These are phyloP conservation scores for Pristionchus exspectatus DNA, from an alignment of 2,888 invertebrate species.

Conservation along the genomic window DNA sequence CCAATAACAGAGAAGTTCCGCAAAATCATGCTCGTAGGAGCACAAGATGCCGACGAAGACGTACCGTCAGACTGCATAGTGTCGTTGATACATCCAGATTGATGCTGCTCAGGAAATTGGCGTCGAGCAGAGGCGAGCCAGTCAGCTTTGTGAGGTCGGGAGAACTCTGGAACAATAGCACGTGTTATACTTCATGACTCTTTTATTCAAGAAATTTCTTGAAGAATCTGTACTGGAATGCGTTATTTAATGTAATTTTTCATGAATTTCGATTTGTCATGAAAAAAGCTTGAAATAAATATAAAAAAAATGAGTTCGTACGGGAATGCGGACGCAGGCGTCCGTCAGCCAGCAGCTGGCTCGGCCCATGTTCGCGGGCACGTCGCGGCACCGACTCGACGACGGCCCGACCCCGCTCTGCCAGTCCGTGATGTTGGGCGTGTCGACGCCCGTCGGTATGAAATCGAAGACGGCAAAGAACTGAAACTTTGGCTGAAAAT, in stretches of 20 bases:
- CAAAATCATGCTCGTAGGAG: no score
- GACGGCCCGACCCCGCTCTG: not conserved
- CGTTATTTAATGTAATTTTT: no score
- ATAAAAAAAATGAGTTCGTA: not conserved
- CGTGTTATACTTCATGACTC: no score
- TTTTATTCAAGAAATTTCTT: no score
- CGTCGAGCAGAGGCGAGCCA: not conserved
- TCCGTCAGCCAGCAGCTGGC: not conserved
- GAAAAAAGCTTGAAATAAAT: no score
- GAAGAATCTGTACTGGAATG: no score
- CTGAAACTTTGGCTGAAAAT: no score
- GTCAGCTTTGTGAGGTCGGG: not conserved
- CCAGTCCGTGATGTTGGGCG: not conserved
- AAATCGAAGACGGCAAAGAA: slow-evolving; percentile 15
- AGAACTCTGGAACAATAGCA: not conserved
- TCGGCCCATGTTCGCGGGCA: not conserved
- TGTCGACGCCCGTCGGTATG: not conserved
- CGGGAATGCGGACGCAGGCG: not conserved
- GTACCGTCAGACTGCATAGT: not conserved
- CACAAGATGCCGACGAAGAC: not conserved
- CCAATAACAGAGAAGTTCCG: no score
- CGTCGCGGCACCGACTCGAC: not conserved
- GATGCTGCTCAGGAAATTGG: not conserved
- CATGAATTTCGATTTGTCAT: no score
- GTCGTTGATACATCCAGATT: not conserved